Base-by-base conservation (phyloP, 1,140 invertebrate genomes). In the Arion vulgaris region DNA sequence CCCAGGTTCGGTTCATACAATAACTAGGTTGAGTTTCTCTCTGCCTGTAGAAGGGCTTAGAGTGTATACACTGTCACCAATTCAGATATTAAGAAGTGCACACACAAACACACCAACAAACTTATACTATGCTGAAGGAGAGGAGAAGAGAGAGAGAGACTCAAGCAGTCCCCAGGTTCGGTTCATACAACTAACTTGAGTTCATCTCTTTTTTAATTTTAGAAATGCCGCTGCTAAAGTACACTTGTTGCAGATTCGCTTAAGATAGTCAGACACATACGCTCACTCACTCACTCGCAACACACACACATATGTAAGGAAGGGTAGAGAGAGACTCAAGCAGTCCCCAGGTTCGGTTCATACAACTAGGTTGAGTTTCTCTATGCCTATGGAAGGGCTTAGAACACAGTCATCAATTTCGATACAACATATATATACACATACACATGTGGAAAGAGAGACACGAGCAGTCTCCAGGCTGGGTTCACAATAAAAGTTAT, bases 111-210 rank as follows among this genome's bases (percentile, higher is more conserved):
- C 17, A 57, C 9, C 5, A 7, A 45, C 41, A 57, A 23, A 57
- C 9, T 15, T 4, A 57, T 4, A 57, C n/a, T 9, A 57, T 19
- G 23, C 17, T 15, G 53, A 57, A 23, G 23, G 19, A 57, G 7
- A 57, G 53, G 23, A 2, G 23, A 5, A 41, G 71, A 28, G 26
- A 49, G 7, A 49, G 32, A 49, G 13, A n/a, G 39, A 34, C 7
- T 39, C 38, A 41, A 73, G 71, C 38, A 49, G 62, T 66, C 62
- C 62, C 71, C 2, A 41, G 41, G 71, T 41, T 73, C 41, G 41
- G 41, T 39, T 41, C 71, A 39, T 39, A 39, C 1, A 41, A 38
- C 38, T 73, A n/a, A 49, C 38, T 49, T 41, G 71, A 39, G 28
- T 39, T 15, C 5, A 5, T 57, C 19, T 57, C 53, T 57, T 23